Evolutionary conservation across 2,797 vertebrate genomes (phyloP).

Genomic region (Danionella dracula): DNA sequence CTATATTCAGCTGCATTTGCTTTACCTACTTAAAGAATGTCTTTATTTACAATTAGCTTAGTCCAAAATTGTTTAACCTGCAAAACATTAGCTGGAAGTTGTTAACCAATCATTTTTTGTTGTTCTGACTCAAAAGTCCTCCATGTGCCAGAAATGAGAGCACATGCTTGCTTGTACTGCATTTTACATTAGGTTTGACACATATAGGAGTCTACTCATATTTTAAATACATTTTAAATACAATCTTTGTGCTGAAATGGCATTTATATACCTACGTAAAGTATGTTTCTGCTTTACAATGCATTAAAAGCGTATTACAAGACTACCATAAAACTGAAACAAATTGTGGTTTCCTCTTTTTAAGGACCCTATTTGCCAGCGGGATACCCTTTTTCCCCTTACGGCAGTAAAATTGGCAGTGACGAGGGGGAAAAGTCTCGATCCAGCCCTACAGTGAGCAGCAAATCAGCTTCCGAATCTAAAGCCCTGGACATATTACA

Average conservation of each 20-base stretch:
- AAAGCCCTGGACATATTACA: conserved; percentile 95
- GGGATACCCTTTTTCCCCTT: conserved; percentile 88
- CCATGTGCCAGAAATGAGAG: neutral
- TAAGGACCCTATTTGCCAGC: conserved; percentile 88
- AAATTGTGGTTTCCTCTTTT: neutral
- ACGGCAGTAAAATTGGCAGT: conserved; percentile 76
- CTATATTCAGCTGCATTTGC: too few relatives aligned
- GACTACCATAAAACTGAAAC: neutral
- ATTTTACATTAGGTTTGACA: neutral
- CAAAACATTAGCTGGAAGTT: too few relatives aligned
- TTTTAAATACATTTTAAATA: too few relatives aligned
- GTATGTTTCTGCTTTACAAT: neutral
- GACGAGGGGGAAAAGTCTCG: conserved; percentile 80
- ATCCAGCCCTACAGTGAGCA: conserved; percentile 79
- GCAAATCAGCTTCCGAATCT: conserved; percentile 79
- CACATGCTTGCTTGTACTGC: neutral
- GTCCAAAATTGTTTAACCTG: too few relatives aligned
- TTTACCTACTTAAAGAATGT: too few relatives aligned
- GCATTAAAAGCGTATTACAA: neutral
- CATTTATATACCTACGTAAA: neutral
- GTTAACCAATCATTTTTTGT: too few relatives aligned
- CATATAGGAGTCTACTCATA: neutral
- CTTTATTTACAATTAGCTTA: too few relatives aligned
- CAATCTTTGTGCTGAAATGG: too few relatives aligned
- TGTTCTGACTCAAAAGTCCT: neutral